These are phyloP conservation scores for Rostratula benghalensis DNA, from an alignment of 2,113 vertebrate genomes.

Conservation along the genomic window DNA sequence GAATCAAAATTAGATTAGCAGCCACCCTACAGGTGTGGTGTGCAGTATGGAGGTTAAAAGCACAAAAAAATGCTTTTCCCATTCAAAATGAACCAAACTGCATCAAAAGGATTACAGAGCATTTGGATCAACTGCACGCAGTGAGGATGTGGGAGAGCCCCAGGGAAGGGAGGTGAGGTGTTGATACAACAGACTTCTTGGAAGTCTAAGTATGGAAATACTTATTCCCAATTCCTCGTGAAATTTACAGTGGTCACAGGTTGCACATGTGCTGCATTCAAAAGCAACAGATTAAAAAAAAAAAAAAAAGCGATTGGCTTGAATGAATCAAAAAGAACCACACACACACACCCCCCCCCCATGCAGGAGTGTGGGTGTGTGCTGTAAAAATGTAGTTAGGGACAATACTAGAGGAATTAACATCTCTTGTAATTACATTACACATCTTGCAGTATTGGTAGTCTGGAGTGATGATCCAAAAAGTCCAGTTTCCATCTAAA, in stretches of 20 bases:
- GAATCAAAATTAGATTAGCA: conserved; percentile 53
- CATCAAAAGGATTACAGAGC: background rate
- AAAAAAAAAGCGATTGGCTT: background rate
- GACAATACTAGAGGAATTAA: background rate
- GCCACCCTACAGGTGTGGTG: conserved; percentile 31
- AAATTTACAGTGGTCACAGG: background rate
- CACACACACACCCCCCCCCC: background rate
- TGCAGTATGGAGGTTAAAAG: background rate
- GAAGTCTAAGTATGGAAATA: background rate
- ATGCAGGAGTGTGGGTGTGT: fast-evolving
- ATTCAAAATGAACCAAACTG: background rate
- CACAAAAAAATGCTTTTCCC: background rate
- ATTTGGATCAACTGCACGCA: background rate
- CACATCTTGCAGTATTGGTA: background rate
- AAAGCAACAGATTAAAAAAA: background rate
- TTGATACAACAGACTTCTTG: background rate
- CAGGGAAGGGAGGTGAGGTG: background rate
- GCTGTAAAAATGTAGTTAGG: background rate
- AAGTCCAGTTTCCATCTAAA: background rate
- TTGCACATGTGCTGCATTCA: background rate
- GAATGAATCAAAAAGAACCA: background rate
- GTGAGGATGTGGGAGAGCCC: background rate
- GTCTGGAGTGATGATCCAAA: background rate
- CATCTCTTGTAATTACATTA: background rate
- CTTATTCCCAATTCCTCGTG: background rate